Evolutionary conservation across 2,888 invertebrate species (phyloP), one percentile per base, ranked within the genome.

Genomic region (Cordilura impudica): DNA sequence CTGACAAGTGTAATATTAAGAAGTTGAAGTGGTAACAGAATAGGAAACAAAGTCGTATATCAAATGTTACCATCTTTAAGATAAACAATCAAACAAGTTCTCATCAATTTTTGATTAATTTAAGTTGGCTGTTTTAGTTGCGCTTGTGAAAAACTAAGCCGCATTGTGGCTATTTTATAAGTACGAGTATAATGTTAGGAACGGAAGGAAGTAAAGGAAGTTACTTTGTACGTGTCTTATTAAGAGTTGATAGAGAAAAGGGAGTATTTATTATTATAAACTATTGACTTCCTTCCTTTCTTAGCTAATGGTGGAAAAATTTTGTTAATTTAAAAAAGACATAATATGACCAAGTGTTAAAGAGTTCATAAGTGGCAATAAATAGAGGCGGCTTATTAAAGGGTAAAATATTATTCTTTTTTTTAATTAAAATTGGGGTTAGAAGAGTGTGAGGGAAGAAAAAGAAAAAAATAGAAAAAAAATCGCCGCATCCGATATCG

Each of bases 191-290:
- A 14, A 2, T 23, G 4, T 47, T 4, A 19, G 8, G 21, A 66
- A 43, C 58, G 58, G 60, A 74, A 76, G 75, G 69, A 76, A 75
- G 75, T 69, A 49, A 49, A 63, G 69, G 63, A 70, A 75, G 75
- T 75, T 43, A 63, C 63, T 63, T 47, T 5, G 14, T 23, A 51
- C 23, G 63, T 63, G 56, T 21, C 18, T 69, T 23, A 19, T 47
- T 63, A 56, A 47, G 12, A 31, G 43, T 14, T n/a, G 5, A 51
- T 16, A 35, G 69, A 56, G 43, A 56, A 70, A 75, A 76, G 75
- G 75, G 75, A 56, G 69, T 63, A 12, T 51, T 49, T 69, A 16
- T 63, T 53, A 21, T 63, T 19, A 56, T n/a, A 49, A 51, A 69
- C 61, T n/a, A 69, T 31, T 29, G 56, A 75, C 61, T 69, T 76